A percentile compares a stretch with the other conserved stretches of the same genome.
Conservation (phyloP, 2,113 vertebrate species). For the Tylochromis polylepis region DNA sequence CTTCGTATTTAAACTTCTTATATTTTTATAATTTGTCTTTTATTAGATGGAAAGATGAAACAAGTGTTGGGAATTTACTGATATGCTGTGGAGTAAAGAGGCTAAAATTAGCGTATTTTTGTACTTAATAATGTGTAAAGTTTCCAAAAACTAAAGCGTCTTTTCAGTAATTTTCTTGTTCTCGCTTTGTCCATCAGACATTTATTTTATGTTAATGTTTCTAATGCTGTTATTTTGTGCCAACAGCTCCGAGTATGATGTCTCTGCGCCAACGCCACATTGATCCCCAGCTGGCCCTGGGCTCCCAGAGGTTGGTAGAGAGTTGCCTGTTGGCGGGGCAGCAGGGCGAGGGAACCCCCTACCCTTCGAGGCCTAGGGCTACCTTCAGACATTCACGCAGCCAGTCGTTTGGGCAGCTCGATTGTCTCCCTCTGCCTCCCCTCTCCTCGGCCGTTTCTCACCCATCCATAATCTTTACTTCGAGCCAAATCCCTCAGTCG, state of each 20-base stretch:
- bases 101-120: background rate
- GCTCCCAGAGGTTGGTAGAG: constrained; percentile 99
- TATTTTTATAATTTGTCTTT: background rate
- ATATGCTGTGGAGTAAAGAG: background rate
- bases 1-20: background rate
- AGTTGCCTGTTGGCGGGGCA: constrained; percentile 73
- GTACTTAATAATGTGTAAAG: background rate
- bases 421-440: constrained; percentile 74
- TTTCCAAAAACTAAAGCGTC: background rate
- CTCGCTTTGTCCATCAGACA: background rate
- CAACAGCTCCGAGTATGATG: constrained; percentile 88
- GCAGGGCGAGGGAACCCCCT: constrained; percentile 68
- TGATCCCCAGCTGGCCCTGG: constrained; percentile 85
- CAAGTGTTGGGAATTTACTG: background rate
- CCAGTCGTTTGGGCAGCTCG: constrained; percentile 83
- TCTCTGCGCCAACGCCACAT: constrained; percentile 89
- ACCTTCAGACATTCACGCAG: constrained; percentile 82
- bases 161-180: background rate
- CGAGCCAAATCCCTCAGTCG: constrained; percentile 58
- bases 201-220: background rate
- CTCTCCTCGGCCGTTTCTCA: constrained; percentile 72
- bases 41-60: background rate
- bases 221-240: constrained; percentile 53
- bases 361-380: constrained; percentile 72
- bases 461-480: constrained; percentile 67